Percentiles rank a stretch among this genome's conserved stretches.
phyloP scores from a whole-genome alignment of 2,888 invertebrate species.

The Apodemia hepburni region DNA sequence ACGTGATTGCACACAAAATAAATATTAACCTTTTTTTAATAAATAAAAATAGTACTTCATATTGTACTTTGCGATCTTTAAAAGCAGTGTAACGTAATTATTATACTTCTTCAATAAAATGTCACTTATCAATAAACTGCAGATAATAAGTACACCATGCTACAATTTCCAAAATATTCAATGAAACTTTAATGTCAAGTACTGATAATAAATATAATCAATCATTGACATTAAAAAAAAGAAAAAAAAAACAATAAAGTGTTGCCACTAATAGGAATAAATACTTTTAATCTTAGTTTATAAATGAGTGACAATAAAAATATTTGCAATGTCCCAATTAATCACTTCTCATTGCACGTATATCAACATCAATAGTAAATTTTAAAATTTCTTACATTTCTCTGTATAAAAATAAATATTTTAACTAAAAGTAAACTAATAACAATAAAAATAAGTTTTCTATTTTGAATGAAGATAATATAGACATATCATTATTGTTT shows the following conservation, averaged over 20 bases:
- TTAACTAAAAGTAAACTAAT: neutral
- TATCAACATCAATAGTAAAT: conserved; percentile 12
- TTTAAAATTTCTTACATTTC: neutral
- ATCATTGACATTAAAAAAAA: neutral
- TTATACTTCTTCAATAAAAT: conserved; percentile 39
- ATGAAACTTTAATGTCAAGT: neutral
- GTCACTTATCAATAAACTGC: conserved; percentile 5
- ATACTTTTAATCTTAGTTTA: conserved; percentile 12
- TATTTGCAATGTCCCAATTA: conserved; percentile 5
- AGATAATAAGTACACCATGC: conserved; percentile 5
- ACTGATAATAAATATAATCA: neutral
- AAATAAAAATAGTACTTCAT: conserved; percentile 41
- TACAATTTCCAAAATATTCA: neutral
- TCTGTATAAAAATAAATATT: conserved; percentile 11
- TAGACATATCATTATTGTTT: neutral
- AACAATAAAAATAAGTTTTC: neutral
- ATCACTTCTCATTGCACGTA: conserved; percentile 11
- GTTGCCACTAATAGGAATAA: neutral
- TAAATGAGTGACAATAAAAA: conserved; percentile 7
- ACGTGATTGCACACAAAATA: conserved; percentile 63
- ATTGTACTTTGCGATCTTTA: conserved; percentile 42
- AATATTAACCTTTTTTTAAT: conserved; percentile 40
- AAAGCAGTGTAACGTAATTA: conserved; percentile 36
- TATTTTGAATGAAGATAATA: neutral
- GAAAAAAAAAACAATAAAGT: neutral